Conservation (phyloP, 1,140 invertebrate genomes). For the Euura saliciscinereae region DNA sequence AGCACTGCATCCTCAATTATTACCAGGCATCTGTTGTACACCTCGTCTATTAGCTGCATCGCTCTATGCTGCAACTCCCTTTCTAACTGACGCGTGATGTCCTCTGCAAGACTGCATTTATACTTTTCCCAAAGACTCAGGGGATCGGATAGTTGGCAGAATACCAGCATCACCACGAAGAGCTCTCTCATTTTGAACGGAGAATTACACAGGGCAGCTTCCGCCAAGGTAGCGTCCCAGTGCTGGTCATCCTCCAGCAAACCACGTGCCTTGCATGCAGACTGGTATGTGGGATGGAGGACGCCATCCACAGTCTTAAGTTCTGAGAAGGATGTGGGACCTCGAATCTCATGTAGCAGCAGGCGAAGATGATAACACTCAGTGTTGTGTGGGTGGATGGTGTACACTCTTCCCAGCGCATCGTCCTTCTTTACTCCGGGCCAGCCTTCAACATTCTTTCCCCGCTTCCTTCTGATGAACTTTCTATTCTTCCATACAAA, state of each 20-base stretch:
- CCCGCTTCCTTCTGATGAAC: slow-evolving; percentile 28
- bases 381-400: slow-evolving; percentile 47
- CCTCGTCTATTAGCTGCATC: neutral
- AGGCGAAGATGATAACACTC: slow-evolving; percentile 54
- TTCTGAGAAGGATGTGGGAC: slow-evolving; percentile 48
- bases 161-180: slow-evolving; percentile 23
- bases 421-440: neutral
- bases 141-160: slow-evolving; percentile 22
- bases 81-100: slow-evolving; percentile 1
- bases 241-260: slow-evolving; percentile 46
- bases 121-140: slow-evolving; percentile 17
- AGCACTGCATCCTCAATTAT: neutral
- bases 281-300: slow-evolving; percentile 37
- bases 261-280: slow-evolving; percentile 37
- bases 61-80: neutral
- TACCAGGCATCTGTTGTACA: neutral
- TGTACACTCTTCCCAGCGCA: slow-evolving; percentile 45
- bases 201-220: slow-evolving; percentile 20
- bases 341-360: slow-evolving; percentile 51
- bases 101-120: neutral
- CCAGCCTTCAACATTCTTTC: slow-evolving; percentile 25
- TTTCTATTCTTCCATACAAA: slow-evolving; percentile 41
- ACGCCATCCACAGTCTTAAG: slow-evolving; percentile 46
- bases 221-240: slow-evolving; percentile 30
- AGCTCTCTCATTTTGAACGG: slow-evolving; percentile 20